These are phyloP conservation scores for Theristicus caerulescens DNA, from an alignment of 2,113 vertebrate genomes.

Conservation along the genomic window DNA sequence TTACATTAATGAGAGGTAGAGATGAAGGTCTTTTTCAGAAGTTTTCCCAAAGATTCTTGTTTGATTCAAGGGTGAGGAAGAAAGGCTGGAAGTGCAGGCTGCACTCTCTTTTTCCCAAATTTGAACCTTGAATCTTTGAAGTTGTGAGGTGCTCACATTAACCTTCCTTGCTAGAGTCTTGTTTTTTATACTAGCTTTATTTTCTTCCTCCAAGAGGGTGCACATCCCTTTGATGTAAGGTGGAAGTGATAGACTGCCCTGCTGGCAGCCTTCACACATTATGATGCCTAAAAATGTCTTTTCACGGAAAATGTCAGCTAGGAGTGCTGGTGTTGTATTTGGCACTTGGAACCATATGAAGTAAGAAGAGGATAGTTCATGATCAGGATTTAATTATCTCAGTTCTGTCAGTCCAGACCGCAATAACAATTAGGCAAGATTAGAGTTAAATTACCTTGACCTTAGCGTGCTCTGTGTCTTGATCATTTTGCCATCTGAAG, in stretches of 20 bases:
- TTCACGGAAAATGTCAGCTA: constrained; percentile 23
- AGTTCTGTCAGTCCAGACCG: neutral
- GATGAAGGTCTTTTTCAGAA: neutral
- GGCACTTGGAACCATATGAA: neutral
- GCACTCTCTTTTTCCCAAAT: neutral
- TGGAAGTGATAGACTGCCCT: constrained; percentile 54
- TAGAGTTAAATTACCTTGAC: constrained; percentile 36
- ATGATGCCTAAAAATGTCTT: constrained; percentile 40
- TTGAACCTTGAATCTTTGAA: neutral
- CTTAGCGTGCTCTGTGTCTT: neutral
- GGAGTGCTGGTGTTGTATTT: neutral
- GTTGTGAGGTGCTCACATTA: neutral
- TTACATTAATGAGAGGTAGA: neutral
- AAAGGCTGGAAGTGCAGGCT: neutral
- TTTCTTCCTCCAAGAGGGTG: constrained; percentile 16
- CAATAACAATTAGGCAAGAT: constrained; percentile 24
- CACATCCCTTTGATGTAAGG: constrained; percentile 8
- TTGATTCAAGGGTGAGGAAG: neutral
- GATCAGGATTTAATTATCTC: constrained; percentile 30
- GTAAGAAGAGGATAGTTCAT: neutral
- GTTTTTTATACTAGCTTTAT: neutral
- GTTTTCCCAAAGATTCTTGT: neutral
- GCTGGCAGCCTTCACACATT: constrained; percentile 45
- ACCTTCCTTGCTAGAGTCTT: neutral
- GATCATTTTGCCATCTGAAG: constrained; percentile 1